Base-by-base conservation (phyloP, 2,113 vertebrate species). In the Pardalotus punctatus region DNA sequence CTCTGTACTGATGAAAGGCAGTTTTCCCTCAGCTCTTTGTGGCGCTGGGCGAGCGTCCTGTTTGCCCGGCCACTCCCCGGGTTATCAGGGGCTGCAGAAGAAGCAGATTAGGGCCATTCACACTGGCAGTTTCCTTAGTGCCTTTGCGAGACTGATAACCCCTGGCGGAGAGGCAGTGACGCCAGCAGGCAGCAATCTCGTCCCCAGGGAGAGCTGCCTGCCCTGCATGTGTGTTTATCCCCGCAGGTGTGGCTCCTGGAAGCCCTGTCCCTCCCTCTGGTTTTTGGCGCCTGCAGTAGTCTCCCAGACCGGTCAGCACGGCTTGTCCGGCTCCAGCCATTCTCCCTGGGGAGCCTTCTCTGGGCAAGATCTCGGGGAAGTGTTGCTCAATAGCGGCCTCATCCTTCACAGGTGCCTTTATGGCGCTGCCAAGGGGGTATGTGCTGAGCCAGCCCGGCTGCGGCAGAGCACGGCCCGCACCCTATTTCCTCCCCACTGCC, bases 91-190 rank as follows among this genome's bases (percentile, higher is more conserved):
- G 24, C 69, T 28, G 38, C 66, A 48, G 71, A 10, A 90, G 91
- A 2, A 66, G 88, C 86, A 90, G 94, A 95, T 90, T 93, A 83
- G 72, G 70, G 79, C 94, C 82, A 78, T 94, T 97, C 95, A 90
- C 91, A 81, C 94, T 29, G 25, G 67, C 71, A 50, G 72, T 17
- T 95, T 97, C 94, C 94, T 88, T 88, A 90, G 82, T 70, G 60
- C 80, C 29, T 85, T 31, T 38, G 42, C 4, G 2, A 88, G 82
- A 58, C 50, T 6, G 91, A 93, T 92, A 94, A 88, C 67, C 73
- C 74, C 33, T 65, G 94, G 54, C 16, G 1, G 90, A 35, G 92
- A 87, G 85, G 90, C 81, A 42, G 60, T 92, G 94, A 96, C 74
- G 67, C 86, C 90, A 95, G 79, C 42, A 2, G 58, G 90, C 92